A percentile compares a stretch with the other conserved stretches of the same genome.
Conservation (phyloP, 2,797 vertebrate species). For the Pygocentrus nattereri region DNA sequence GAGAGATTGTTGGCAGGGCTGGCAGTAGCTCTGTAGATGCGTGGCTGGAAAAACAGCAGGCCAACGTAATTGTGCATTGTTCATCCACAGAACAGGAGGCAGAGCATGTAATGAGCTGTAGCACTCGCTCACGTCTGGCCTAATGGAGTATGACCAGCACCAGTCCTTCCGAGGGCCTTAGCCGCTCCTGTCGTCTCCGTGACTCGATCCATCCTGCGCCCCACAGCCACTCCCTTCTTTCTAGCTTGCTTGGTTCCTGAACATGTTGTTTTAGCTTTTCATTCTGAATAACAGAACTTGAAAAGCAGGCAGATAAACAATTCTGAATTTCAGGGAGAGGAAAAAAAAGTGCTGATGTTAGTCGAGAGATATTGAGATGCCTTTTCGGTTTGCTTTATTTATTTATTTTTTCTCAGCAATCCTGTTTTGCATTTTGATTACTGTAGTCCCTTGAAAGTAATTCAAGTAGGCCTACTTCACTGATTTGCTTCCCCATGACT, state of each 20-base stretch:
- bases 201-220: slow-evolving; percentile 38
- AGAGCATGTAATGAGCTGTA: slow-evolving; percentile 85
- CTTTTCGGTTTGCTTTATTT: slow-evolving; percentile 67
- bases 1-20: slow-evolving; percentile 69
- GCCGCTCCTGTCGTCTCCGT: slow-evolving; percentile 69
- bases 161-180: slow-evolving; percentile 63
- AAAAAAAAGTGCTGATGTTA: slow-evolving; percentile 74
- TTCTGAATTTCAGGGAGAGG: slow-evolving; percentile 63
- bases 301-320: slow-evolving; percentile 67
- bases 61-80: slow-evolving; percentile 82
- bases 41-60: slow-evolving; percentile 74
- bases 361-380: slow-evolving; percentile 71
- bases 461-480: slow-evolving; percentile 66
- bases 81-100: slow-evolving; percentile 82
- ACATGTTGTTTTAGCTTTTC: background rate
- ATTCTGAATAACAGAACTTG: slow-evolving; percentile 44
- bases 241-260: slow-evolving; percentile 51
- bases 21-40: slow-evolving; percentile 58
- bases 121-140: slow-evolving; percentile 75
- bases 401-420: slow-evolving; percentile 52
- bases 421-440: slow-evolving; percentile 82
- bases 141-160: slow-evolving; percentile 82
- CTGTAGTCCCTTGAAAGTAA: slow-evolving; percentile 69
- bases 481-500: slow-evolving; percentile 72
- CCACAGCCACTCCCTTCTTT: slow-evolving; percentile 63